Evolutionary conservation across 2,888 invertebrate species (phyloP), one percentile per base, ranked within the genome.

Genomic region (Melinaea marsaeus): DNA sequence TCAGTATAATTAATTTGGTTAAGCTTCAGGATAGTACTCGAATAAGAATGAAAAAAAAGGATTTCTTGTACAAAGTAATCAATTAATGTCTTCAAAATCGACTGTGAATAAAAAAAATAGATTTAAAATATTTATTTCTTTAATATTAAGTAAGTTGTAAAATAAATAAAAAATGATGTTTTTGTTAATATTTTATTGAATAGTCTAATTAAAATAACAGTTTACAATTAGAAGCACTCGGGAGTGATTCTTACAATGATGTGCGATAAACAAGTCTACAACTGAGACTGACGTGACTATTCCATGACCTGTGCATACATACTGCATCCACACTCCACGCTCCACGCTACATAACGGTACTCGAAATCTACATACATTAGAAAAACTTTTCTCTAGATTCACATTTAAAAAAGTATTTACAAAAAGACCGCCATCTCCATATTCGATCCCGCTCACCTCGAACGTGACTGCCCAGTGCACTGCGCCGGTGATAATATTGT

Each of bases 371-470:
- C 74, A 77, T 79, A 75, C 74, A 74, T 75, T 76, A 75, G 77
- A 81, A 82, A 22, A 77, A 76, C 75, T 79, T 51, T 69, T 69
- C 63, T 69, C 73, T 74, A 77, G 67, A 64, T 71, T 72, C 58
- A 70, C 71, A 64, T 71, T 67, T 68, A 62, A 80, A 83, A 83
- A 85, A 85, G 84, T 85, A 86, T 86, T 83, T 86, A 86, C 86
- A 86, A 80, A 79, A 71, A 59, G 63, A 68, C 66, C 68, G 60
- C 55, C 46, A 55, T 57, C 55, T 22, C 57, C 35, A 46, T 13
- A 46, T 35, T 42, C 42, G 42, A 42, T 42, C 42, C 42, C 42
- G 11, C 42, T 42, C 42, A 3, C 42, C 42, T 42, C 42, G 7
- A 6, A 42, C 11, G 9, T 9, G 7, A 42, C 3, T 7, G 11